Evolutionary conservation across 2,113 vertebrate species (phyloP).

Genomic region (Theristicus caerulescens): DNA sequence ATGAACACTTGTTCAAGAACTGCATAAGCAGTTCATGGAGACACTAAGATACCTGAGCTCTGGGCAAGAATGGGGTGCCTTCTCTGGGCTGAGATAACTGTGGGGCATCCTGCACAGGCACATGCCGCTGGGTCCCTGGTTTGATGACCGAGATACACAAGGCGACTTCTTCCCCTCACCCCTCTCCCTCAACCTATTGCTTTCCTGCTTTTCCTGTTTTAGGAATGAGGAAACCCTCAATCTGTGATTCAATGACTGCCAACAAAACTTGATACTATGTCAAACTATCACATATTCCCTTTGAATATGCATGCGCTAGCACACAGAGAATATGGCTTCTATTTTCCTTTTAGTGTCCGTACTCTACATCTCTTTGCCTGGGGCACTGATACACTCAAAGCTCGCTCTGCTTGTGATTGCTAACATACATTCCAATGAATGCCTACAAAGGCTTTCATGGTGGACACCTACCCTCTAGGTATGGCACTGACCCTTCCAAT

Average conservation of each 20-base stretch:
- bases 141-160: neutral
- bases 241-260: neutral
- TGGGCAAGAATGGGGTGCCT: neutral
- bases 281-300: fast-evolving
- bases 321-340: neutral
- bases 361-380: neutral
- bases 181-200: neutral
- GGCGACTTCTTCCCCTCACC: neutral
- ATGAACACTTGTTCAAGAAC: neutral
- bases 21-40: neutral
- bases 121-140: neutral
- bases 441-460: neutral
- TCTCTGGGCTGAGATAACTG: neutral
- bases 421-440: fast-evolving
- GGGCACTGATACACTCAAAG: neutral
- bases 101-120: neutral
- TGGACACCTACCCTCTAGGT: neutral
- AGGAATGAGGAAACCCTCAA: fast-evolving
- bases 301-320: neutral
- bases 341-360: neutral
- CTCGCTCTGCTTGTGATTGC: neutral
- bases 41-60: neutral
- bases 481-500: neutral
- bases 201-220: neutral
- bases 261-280: neutral